Evolutionary conservation across 2,888 invertebrate species (phyloP), one percentile per base, ranked within the genome.

Genomic region (Hipparchia sbordonii): DNA sequence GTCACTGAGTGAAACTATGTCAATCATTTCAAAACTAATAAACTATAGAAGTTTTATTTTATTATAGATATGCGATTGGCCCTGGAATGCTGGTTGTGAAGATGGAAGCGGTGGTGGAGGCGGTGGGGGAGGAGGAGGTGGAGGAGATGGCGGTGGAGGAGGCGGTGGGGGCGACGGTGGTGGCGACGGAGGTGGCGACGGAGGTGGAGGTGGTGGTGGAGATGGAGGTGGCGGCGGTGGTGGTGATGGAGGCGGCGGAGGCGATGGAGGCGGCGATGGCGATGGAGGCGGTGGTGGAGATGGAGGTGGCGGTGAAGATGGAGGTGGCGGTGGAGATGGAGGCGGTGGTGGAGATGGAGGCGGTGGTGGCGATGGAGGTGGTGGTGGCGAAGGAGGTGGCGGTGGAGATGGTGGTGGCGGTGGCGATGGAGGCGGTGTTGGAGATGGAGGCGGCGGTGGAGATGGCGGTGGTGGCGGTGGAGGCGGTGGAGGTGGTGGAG

Each of bases 181-280:
- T 8, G 74, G 63, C 6, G 73, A 63, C 8, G 71, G 59, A 6
- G 74, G 48, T 0, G 76, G 62, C n/a, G 68, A 65, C 2, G 72
- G 62, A 1, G 56, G 5, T 1, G 66, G 66, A 8, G 67, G 56
- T 0, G 67, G 45, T 0, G 45, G 67, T 6, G 67, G 67, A 6
- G 67, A 45, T 0, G 67, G 56, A 2, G 67, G 45, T 0, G 67
- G 45, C 1, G 67, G 13, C 1, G 66, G 54, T 4, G 56, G 13
- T 9, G 67, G 67, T 1, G 67, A 13, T 3, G 70, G 62, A 2
- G 69, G 59, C 0, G 46, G 13, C 2, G 59, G 48, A 2, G 67
- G 51, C 0, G 39, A 13, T 10, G 69, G 61, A 0, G 61, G 54
- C 6, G 69, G 54, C 1, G 69, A 45, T 1, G 69, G 52, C 0